Evolutionary conservation across 2,888 invertebrate species (phyloP).

Genomic region (Dione juno): DNA sequence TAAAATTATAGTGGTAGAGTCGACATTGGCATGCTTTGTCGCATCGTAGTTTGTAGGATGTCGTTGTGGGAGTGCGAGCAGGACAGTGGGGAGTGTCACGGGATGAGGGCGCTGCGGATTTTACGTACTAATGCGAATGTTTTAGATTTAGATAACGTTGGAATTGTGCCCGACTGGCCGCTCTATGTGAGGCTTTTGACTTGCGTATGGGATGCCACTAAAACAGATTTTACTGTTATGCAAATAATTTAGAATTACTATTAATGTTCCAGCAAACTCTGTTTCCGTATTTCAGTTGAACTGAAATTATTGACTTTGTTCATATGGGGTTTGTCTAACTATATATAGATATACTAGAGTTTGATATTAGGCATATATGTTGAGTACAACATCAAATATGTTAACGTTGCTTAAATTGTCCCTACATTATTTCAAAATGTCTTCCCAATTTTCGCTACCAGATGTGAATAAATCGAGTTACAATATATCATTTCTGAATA

Average conservation of each 20-base stretch:
- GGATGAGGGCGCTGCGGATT: constrained; percentile 66
- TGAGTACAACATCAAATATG: not conserved
- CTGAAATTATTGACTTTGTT: constrained; percentile 5
- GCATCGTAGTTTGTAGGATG: constrained; percentile 65
- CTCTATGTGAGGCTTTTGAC: constrained; percentile 5
- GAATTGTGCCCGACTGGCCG: constrained; percentile 24
- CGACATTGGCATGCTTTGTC: constrained; percentile 63
- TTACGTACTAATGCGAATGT: constrained; percentile 72
- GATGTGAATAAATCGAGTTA: no score
- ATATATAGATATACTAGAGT: not conserved
- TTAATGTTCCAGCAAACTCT: constrained; percentile 10
- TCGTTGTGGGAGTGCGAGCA: constrained; percentile 69
- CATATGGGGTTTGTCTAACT: not conserved
- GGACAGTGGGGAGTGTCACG: constrained; percentile 80
- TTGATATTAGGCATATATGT: not conserved
- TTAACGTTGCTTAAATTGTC: not conserved
- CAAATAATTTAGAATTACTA: constrained; percentile 2
- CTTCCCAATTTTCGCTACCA: no score
- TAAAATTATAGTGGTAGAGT: constrained; percentile 64
- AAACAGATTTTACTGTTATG: constrained; percentile 13
- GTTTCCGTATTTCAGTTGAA: constrained; percentile 5
- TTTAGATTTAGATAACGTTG: constrained; percentile 36
- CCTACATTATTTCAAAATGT: not conserved
- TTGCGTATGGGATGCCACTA: constrained; percentile 13
- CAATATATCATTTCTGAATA: no score